Conservation (phyloP, 2,113 vertebrate genomes). For the Gymnorhina tibicen region DNA sequence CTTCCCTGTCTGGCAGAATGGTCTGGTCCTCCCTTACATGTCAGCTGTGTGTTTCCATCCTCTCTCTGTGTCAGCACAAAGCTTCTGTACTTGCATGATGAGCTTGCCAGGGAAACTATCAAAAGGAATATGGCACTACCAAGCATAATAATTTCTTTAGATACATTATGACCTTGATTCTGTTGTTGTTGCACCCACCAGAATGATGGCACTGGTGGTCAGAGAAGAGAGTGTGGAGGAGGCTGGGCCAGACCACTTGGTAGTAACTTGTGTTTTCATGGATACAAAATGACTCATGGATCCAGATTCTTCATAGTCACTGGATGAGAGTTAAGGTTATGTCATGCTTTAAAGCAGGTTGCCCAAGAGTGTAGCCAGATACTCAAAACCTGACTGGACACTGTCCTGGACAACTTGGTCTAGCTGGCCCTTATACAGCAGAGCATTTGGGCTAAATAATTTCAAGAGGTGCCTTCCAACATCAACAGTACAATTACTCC, state of each 20-base stretch:
- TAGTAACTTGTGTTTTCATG: not conserved
- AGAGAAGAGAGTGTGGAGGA: not conserved
- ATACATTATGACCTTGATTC: not conserved
- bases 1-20: not conserved
- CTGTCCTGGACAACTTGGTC: not conserved
- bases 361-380: not conserved
- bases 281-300: not conserved
- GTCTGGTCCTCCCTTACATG: not conserved
- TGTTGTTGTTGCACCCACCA: not conserved
- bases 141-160: not conserved
- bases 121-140: not conserved
- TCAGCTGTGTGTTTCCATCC: not conserved
- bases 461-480: not conserved
- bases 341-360: not conserved
- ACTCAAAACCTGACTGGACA: not conserved
- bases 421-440: not conserved
- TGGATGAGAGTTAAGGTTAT: not conserved
- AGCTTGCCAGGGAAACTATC: not conserved
- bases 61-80: not conserved
- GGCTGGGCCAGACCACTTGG: not conserved
- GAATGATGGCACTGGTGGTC: not conserved
- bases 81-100: not conserved
- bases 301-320: not conserved
- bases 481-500: not conserved
- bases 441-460: not conserved